These are phyloP conservation scores for Salarias fasciatus DNA, from an alignment of 2,797 vertebrate species.

Conservation along the genomic window DNA sequence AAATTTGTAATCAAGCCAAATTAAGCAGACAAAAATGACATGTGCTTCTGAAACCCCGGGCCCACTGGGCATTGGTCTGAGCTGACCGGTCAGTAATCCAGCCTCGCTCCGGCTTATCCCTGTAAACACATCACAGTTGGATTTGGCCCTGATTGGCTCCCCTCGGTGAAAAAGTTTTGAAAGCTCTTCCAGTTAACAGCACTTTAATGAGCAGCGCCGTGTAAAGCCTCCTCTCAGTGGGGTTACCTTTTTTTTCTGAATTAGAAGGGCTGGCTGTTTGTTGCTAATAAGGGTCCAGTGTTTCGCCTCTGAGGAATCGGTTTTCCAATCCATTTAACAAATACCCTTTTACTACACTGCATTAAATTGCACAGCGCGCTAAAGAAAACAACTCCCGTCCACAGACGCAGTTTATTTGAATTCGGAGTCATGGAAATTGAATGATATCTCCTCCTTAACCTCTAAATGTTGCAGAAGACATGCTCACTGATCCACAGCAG, in stretches of 20 bases:
- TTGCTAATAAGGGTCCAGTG: conserved; percentile 34
- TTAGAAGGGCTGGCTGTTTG: conserved; percentile 39
- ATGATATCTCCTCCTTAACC: conserved; percentile 38
- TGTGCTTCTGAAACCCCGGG: neutral
- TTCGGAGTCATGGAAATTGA: conserved; percentile 44
- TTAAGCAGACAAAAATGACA: neutral
- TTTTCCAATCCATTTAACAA: conserved; percentile 71
- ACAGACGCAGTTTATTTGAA: conserved; percentile 30
- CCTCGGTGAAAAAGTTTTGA: conserved; percentile 18
- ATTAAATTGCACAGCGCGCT: conserved; percentile 52
- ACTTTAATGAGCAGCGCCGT: conserved; percentile 49
- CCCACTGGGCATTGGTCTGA: neutral
- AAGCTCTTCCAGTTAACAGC: conserved; percentile 37
- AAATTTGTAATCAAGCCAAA: neutral
- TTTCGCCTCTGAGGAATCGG: conserved; percentile 37
- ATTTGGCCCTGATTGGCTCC: conserved; percentile 28
- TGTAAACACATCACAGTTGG: conserved; percentile 30
- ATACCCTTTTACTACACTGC: conserved; percentile 45
- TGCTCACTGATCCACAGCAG: conserved; percentile 35
- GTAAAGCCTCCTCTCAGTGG: conserved; percentile 46
- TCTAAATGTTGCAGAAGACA: conserved; percentile 19
- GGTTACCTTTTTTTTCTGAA: conserved; percentile 38
- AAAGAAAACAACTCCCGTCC: conserved; percentile 29
- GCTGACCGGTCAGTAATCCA: conserved; percentile 9
- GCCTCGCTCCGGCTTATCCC: conserved; percentile 6